phyloP scores from a whole-genome alignment of 2,797 vertebrate genomes.

The Rousettus madagascariensis region DNA sequence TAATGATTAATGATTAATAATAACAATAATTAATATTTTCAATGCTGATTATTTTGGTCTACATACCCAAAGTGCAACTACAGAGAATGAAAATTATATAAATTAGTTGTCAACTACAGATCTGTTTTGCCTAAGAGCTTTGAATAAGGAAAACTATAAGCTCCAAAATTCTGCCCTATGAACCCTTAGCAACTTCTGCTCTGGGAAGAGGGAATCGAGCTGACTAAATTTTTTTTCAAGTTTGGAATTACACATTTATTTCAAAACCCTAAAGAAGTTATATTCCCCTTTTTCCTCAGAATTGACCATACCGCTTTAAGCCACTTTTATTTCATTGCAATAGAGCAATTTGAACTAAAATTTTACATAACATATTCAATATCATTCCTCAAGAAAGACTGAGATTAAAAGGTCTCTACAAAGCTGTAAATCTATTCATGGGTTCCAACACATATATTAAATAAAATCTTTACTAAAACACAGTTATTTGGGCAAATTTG shows the following conservation, averaged over 20 bases:
- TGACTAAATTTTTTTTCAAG: background rate
- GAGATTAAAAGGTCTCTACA: background rate
- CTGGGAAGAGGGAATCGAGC: background rate
- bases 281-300: background rate
- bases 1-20: background rate
- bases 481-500: conserved; percentile 54
- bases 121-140: background rate
- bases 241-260: background rate
- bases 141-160: background rate
- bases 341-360: conserved; percentile 8
- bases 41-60: background rate
- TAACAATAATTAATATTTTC: background rate
- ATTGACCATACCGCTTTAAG: background rate
- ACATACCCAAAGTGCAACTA: background rate
- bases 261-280: conserved; percentile 35
- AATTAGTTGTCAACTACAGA: background rate
- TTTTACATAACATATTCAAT: background rate
- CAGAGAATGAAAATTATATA: background rate
- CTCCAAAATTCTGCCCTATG: background rate
- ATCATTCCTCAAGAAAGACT: background rate
- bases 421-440: background rate
- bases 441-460: background rate
- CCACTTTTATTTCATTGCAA: background rate
- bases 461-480: background rate
- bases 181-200: background rate